phyloP scores from a whole-genome alignment of 1,140 invertebrate genomes.

The Ostrea edulis region DNA sequence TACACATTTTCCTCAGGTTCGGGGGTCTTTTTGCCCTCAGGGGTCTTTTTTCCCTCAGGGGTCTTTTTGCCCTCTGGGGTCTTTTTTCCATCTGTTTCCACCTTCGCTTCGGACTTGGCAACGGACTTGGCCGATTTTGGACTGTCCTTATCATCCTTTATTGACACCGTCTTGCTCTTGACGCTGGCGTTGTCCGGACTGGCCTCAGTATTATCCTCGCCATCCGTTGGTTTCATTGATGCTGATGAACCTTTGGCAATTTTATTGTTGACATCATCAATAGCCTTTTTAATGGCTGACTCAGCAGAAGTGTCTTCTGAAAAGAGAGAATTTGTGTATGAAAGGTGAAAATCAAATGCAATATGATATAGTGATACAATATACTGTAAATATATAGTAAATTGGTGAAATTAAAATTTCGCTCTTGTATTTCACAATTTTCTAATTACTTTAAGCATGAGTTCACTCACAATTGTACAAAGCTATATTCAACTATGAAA shows the following conservation, averaged over 20 bases:
- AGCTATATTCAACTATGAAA: too few relatives aligned
- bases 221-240: slow-evolving; percentile 16
- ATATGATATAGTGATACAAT: too few relatives aligned
- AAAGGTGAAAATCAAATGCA: too few relatives aligned
- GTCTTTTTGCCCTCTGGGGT: background rate
- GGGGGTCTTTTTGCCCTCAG: background rate
- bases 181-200: slow-evolving; percentile 17
- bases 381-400: too few relatives aligned
- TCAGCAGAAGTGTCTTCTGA: slow-evolving; percentile 71
- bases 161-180: background rate
- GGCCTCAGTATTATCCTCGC: slow-evolving; percentile 8
- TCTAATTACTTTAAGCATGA: too few relatives aligned
- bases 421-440: too few relatives aligned
- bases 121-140: background rate
- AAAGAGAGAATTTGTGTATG: background rate
- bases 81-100: slow-evolving; percentile 25
- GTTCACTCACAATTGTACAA: too few relatives aligned
- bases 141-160: background rate
- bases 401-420: too few relatives aligned
- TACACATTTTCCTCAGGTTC: background rate
- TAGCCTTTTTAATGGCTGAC: slow-evolving; percentile 74
- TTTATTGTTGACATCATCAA: slow-evolving; percentile 73
- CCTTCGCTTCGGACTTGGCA: slow-evolving; percentile 20
- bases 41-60: background rate
- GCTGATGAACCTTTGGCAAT: slow-evolving; percentile 60